Evolutionary conservation across 2,888 invertebrate genomes (phyloP), one percentile per base, ranked within the genome.

Genomic region (Caenorhabditis becei): DNA sequence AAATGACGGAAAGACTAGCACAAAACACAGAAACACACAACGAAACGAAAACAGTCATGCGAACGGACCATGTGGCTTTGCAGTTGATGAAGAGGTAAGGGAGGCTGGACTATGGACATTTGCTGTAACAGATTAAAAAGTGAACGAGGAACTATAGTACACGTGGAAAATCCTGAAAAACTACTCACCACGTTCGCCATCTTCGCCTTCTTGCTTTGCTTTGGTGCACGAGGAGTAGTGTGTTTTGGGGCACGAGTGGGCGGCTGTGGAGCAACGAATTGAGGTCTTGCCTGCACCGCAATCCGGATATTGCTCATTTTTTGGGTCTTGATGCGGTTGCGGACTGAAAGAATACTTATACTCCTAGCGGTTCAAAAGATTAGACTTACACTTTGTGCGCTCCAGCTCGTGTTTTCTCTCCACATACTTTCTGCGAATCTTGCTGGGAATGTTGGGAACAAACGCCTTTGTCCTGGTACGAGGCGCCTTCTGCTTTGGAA

Each of bases 91-190:
- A 81, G 63, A 37, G 77, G 81, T 18, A 70, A 53, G 26, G 81
- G 81, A 37, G 81, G 72, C 32, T 81, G 72, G 44, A 81, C 81
- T 62, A 77, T 81, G 18, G 81, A 81, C 77, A 81, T 81, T 77
- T 81, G 81, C 81, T 81, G 77, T 26, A 81, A 81, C 26, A 59
- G 58, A 63, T 77, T 77, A 67, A 62, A 49, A 28, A 1, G 32
- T 47, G 16, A n/a, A n/a, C n/a, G n/a, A n/a, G n/a, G n/a, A n/a
- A n/a, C n/a, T n/a, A 24, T 5, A 14, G n/a, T n/a, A n/a, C n/a
- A n/a, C n/a, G n/a, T n/a, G n/a, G n/a, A n/a, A n/a, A n/a, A 24
- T n/a, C 18, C 41, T 23, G 20, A 44, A 7, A 63, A 10, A 44
- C 5, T 14, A 47, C 67, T 61, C 23, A 77, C 77, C 77, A 69